Percentiles rank a stretch among this genome's conserved stretches.
phyloP scores from a whole-genome alignment of 2,113 vertebrate genomes.

The Ginglymostoma cirratum region DNA sequence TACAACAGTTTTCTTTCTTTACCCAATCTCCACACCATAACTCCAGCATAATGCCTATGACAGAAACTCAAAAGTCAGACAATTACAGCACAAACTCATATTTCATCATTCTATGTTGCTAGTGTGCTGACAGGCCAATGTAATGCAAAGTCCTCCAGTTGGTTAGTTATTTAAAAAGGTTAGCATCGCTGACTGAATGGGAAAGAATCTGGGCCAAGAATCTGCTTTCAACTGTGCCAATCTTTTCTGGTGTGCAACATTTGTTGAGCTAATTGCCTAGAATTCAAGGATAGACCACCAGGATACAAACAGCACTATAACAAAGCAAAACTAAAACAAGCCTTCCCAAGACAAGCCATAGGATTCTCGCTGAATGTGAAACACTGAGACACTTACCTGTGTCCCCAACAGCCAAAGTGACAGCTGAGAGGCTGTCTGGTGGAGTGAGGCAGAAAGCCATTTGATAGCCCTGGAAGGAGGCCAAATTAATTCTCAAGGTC shows the following conservation, averaged over 20 bases:
- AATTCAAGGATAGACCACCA: background rate
- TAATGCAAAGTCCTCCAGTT: background rate
- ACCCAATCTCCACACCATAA: background rate
- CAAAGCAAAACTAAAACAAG: too few relatives aligned
- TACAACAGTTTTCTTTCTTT: background rate
- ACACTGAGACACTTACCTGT: too few relatives aligned
- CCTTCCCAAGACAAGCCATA: too few relatives aligned
- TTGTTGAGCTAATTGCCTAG: background rate
- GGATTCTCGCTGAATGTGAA: too few relatives aligned
- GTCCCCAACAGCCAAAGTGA: background rate
- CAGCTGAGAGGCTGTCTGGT: background rate
- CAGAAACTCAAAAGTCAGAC: background rate
- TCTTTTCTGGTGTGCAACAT: background rate
- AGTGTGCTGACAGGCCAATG: background rate
- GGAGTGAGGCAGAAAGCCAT: background rate
- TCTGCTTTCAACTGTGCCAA: background rate
- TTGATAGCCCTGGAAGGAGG: background rate
- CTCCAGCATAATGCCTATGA: background rate
- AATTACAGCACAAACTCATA: background rate
- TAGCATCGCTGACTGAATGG: background rate
- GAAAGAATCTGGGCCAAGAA: background rate
- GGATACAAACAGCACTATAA: background rate
- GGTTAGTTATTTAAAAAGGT: background rate
- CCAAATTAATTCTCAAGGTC: background rate
- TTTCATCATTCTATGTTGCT: background rate